Evolutionary conservation across 1,140 invertebrate genomes (phyloP), one percentile per base, ranked within the genome.

Genomic region (Drosophila nikananu): DNA sequence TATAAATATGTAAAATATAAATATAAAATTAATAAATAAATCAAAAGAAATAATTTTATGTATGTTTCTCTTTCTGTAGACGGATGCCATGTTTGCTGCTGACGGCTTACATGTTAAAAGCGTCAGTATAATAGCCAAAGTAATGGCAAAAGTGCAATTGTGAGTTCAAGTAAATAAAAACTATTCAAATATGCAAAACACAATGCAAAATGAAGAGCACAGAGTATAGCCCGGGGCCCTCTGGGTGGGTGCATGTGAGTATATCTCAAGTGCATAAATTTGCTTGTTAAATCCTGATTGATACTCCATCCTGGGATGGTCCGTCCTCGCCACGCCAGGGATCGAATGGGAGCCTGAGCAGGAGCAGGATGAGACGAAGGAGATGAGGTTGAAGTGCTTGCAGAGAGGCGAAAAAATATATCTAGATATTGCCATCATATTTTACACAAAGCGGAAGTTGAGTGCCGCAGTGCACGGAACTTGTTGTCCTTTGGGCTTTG

Each of bases 151-250:
- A 90, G 86, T 90, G 86, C 86, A 90, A 90, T 90, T 90, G 86
- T 83, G 83, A 90, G 86, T 90, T 91, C 80, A 91, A 91, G 86
- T 90, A 91, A 90, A 91, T 90, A 91, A 91, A 90, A 90, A 91
- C 83, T 86, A 80, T 86, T 90, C 82, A 91, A 91, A 90, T 90
- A 90, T 90, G 86, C 83, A 90, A 91, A 91, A 81, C 76, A 90
- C 81, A 89, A 84, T 84, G 73, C 74, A 89, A 81, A 81, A 89
- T 89, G 82, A 89, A 89, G 46, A 72, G 76, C 46, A 59, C 63
- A 44, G 48, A 60, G 70, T 51, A 30, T 41, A 37, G 46, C 73
- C 55, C 17, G 63, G 35, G 55, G 35, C 70, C 10, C 46, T 30
- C 32, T 23, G 54, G 54, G 21, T 39, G 21, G 37, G 61, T 66